Conservation (phyloP, 2,113 vertebrate genomes). For the Marmota flaviventris region DNA sequence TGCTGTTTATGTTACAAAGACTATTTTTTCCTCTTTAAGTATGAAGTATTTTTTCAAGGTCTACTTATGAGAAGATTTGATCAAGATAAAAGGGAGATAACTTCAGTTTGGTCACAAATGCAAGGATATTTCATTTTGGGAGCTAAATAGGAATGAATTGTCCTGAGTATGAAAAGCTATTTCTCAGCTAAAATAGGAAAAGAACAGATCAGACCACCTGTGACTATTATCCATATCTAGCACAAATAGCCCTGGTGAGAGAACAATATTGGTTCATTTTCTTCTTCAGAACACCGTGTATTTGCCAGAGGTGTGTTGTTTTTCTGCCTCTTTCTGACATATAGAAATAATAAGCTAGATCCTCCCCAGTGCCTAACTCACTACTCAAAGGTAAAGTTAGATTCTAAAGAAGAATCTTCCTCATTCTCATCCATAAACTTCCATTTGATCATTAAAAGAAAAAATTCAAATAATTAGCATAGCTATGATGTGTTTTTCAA, state of each 20-base stretch:
- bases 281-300: slow-evolving; percentile 66
- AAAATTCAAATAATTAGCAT: not conserved
- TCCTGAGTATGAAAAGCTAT: slow-evolving; percentile 77
- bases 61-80: slow-evolving; percentile 19
- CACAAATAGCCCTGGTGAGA: slow-evolving; percentile 75
- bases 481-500: not conserved
- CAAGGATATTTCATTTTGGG: slow-evolving; percentile 69
- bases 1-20: not conserved
- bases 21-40: not conserved
- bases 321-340: slow-evolving; percentile 54
- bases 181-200: slow-evolving; percentile 78
- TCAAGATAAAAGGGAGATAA: slow-evolving; percentile 67
- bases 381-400: not conserved
- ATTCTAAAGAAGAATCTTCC: not conserved
- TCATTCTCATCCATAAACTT: not conserved
- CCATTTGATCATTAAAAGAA: not conserved
- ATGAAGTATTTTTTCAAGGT: not conserved
- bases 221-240: slow-evolving; percentile 69
- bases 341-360: slow-evolving; percentile 69
- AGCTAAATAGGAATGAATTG: slow-evolving; percentile 74
- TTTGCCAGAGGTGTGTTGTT: slow-evolving; percentile 68
- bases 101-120: slow-evolving; percentile 65
- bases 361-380: not conserved
- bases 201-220: slow-evolving; percentile 69
- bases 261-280: slow-evolving; percentile 78